Percentiles rank a stretch among this genome's conserved stretches.
These are phyloP conservation scores for Neodon shergylaensis DNA, from an alignment of 2,113 vertebrate genomes.

Conservation along the genomic window DNA sequence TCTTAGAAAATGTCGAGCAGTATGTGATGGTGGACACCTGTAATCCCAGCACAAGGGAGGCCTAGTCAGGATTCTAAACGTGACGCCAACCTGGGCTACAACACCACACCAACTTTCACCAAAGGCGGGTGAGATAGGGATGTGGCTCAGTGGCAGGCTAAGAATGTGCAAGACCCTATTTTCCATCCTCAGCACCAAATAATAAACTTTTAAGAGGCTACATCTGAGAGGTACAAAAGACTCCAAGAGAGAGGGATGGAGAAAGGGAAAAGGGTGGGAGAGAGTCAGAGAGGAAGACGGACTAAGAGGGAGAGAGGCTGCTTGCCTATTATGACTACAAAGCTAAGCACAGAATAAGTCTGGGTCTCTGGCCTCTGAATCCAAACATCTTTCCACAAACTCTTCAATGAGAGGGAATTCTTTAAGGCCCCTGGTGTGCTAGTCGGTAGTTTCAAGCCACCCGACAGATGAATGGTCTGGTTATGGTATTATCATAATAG, in stretches of 20 bases:
- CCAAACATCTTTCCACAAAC: conserved; percentile 13
- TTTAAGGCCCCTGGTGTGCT: neutral
- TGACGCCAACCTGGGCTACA: neutral
- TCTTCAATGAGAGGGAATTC: neutral
- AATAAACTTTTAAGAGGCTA: neutral
- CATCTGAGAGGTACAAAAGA: neutral
- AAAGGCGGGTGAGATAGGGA: neutral
- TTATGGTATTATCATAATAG: neutral
- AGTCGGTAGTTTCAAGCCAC: neutral
- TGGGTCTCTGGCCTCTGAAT: conserved; percentile 20
- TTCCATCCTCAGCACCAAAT: neutral
- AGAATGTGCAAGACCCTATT: neutral
- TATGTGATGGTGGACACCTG: too few relatives aligned
- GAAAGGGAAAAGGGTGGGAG: neutral
- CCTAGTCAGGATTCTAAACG: neutral
- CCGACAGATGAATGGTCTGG: neutral
- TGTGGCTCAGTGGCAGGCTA: neutral
- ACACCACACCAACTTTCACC: neutral
- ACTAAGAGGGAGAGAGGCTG: neutral
- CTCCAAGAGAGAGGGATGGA: neutral
- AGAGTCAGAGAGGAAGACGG: neutral
- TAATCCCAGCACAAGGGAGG: neutral
- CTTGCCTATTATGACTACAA: neutral
- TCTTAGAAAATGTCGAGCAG: neutral
- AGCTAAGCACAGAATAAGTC: neutral